A percentile compares a stretch with the other conserved stretches of the same genome.
phyloP scores from a whole-genome alignment of 1,140 invertebrate genomes.

The Achatina immaculata region DNA sequence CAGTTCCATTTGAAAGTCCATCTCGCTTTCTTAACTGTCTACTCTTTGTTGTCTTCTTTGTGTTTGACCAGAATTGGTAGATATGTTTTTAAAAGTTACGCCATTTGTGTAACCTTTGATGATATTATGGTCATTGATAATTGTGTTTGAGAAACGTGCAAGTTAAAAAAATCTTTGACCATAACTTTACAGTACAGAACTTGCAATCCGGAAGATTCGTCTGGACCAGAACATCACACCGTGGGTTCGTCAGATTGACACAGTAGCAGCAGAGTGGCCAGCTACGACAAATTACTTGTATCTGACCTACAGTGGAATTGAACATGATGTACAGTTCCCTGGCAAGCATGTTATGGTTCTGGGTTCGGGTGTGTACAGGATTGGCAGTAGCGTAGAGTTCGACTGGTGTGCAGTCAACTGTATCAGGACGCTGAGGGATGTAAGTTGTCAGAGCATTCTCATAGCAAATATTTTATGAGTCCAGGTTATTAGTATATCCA shows the following conservation, averaged over 20 bases:
- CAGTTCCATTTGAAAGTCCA: too few relatives aligned
- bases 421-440: conserved; percentile 87
- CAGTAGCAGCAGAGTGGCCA: conserved; percentile 99
- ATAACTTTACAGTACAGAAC: conserved; percentile 70
- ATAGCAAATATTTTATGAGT: neutral
- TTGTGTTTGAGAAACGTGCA: too few relatives aligned
- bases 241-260: conserved; percentile 98
- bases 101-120: too few relatives aligned
- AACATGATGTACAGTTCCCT: conserved; percentile 89
- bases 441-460: conserved; percentile 71
- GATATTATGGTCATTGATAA: too few relatives aligned
- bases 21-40: too few relatives aligned
- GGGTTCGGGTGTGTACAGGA: conserved; percentile 97
- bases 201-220: conserved; percentile 70
- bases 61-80: too few relatives aligned
- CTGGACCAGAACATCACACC: conserved; percentile 77
- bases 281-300: conserved; percentile 98
- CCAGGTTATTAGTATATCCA: neutral
- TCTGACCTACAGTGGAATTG: conserved; percentile 91
- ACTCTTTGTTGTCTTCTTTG: too few relatives aligned
- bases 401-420: conserved; percentile 99
- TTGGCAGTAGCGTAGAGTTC: conserved; percentile 99
- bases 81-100: too few relatives aligned
- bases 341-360: conserved; percentile 80
- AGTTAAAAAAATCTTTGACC: neutral